Conservation (phyloP, 1,140 invertebrate genomes). For the Ceratosolen fusciceps region DNA sequence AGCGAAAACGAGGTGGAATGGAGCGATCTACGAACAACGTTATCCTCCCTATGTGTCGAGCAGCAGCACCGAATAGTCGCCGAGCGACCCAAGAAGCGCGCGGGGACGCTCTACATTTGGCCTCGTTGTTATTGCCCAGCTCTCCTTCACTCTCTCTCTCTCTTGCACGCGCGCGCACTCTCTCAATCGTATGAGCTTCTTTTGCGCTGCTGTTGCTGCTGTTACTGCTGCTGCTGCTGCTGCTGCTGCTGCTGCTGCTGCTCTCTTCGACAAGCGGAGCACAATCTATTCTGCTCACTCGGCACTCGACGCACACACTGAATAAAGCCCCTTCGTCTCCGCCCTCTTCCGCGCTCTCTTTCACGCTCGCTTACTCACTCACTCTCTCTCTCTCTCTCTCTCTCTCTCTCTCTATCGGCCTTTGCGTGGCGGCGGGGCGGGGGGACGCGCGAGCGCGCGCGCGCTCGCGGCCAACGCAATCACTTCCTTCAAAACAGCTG, state of each 20-base stretch:
- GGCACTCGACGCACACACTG: no score
- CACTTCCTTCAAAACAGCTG: conserved; percentile 43
- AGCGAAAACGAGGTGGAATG: neutral
- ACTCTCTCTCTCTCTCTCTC: neutral
- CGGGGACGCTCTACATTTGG: conserved; percentile 14
- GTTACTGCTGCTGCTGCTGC: neutral
- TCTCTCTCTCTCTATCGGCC: neutral
- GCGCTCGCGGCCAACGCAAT: neutral
- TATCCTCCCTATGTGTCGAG: neutral
- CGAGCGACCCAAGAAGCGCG: neutral
- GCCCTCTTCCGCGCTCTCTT: neutral
- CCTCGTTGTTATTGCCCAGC: neutral
- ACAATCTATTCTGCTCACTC: no score
- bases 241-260: no score
- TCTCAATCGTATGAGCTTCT: no score
- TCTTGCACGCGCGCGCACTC: neutral
- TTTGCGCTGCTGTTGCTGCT: neutral
- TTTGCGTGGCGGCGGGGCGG: no score
- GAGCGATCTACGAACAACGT: no score
- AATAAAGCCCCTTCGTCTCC: neutral
- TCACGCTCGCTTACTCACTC: neutral
- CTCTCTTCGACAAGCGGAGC: no score
- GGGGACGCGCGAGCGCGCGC: neutral
- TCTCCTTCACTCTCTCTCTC: neutral
- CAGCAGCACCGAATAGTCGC: neutral